Conservation (phyloP, 2,888 invertebrate genomes). For the Euphydryas editha region DNA sequence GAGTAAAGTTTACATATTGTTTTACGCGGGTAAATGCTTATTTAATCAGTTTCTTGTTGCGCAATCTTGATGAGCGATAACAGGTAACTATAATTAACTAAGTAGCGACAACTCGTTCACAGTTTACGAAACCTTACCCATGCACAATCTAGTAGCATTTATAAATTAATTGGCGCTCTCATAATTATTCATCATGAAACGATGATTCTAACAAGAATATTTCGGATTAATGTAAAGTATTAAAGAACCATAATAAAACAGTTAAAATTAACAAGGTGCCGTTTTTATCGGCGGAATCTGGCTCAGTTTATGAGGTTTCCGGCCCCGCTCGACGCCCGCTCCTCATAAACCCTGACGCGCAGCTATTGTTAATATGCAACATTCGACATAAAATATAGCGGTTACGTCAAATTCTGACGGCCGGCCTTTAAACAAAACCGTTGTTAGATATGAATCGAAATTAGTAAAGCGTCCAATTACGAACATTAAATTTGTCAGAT, state of each 20-base stretch:
- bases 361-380: conserved; percentile 56
- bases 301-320: conserved; percentile 76
- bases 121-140: not conserved
- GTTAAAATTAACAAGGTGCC: conserved; percentile 79
- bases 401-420: conserved; percentile 61
- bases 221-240: conserved; percentile 61
- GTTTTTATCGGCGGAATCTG: conserved; percentile 76
- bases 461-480: conserved; percentile 30
- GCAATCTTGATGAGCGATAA: conserved; percentile 8
- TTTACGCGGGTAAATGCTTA: not conserved
- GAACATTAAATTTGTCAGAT: conserved; percentile 34
- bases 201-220: conserved; percentile 51
- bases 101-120: conserved; percentile 27
- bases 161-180: conserved; percentile 24
- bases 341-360: conserved; percentile 64
- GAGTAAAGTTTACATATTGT: not conserved
- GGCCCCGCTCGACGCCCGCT: conserved; percentile 60
- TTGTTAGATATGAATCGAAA: conserved; percentile 39
- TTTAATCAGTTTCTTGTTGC: conserved; percentile 4
- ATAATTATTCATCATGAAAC: conserved; percentile 24
- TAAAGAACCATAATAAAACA: conserved; percentile 71
- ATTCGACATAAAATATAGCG: conserved; percentile 65
- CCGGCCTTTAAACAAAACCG: conserved; percentile 40
- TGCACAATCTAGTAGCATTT: not conserved
- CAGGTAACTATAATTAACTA: conserved; percentile 9